Base-by-base conservation (phyloP, 2,888 invertebrate species). In the Andrena haemorrhoa region DNA sequence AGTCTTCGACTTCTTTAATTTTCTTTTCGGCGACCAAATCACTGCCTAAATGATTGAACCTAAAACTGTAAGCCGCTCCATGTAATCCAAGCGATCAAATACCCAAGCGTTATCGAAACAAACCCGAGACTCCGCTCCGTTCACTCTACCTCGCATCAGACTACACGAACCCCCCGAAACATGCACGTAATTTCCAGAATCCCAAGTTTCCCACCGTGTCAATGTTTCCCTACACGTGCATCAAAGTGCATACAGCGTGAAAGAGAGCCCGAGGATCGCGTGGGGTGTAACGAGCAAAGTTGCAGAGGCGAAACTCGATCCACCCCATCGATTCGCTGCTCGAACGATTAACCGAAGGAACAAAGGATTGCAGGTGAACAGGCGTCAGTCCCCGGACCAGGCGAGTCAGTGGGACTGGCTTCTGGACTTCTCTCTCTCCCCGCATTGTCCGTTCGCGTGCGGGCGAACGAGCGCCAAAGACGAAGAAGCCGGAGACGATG, bases 181-280 rank as follows among this genome's bases (percentile, higher is more conserved):
- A 41, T 41, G 41, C 41, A 16, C 12, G 41, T 41, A 41, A 41
- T 41, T 41, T 41, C 41, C 41, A 56, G 10, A 23, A 56, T 56
- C 23, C 56, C 20, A 51, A 51, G 20, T 51, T 51, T 51, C 51
- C 20, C 8, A n/a, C 8, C 51, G 51, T 20, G n/a, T 51, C 35
- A 33, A 47, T 31, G 47, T 16, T 16, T 51, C 47, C 12, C 16
- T 23, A 12, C 31, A 5, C 41, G 35, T 6, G 49, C 53, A 56
- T 56, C 23, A 56, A 58, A 56, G 56, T 26, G 58, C n/a, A 58
- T 16, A 33, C 69, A 26, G 23, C 29, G 6, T 6, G 31, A 47
- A 10, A 41, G 58, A 41, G 8, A 35, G 12, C 60, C 58, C n/a
- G 41, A 10, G 6, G 69, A 69, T 69, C 70, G 41, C 58, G n/a